Evolutionary conservation across 2,888 invertebrate genomes (phyloP), one percentile per base, ranked within the genome.

Genomic region (Drosophila flavopinicola): DNA sequence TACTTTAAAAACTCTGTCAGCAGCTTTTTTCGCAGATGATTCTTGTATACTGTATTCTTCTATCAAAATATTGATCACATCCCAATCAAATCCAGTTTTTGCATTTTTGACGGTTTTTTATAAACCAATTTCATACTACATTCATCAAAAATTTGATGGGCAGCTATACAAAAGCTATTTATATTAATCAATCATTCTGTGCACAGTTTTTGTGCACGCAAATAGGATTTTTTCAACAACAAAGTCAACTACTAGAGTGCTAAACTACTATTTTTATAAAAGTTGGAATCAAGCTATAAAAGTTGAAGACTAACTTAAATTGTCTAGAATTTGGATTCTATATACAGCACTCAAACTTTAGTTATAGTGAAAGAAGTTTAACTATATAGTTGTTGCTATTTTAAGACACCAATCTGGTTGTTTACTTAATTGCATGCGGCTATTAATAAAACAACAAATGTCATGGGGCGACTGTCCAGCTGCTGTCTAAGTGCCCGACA

Each of bases 371-470:
- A 13, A 11, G 11, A n/a, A 20, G 0, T 11, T 25, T 9, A 7
- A 10, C 5, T 2, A 7, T 1, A n/a, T 9, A n/a, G 13, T 17
- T 15, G 11, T 3, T 17, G 25, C 6, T 38, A 23, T 27, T 11
- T 39, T 11, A 1, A 9, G 39, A 30, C 29, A 6, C 6, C 47
- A 61, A 35, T 48, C 37, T 33, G 42, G 15, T 35, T 37, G 72
- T 66, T 54, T 54, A 38, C 32, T 2, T 24, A 58, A 45, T 49
- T 42, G 59, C 58, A 52, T 52, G 4, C 17, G 30, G 45, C 75
- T 66, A 75, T 85, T 75, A 85, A 83, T 85, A 83, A 75, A 61
- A 45, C 39, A 67, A n/a, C 37, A 44, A 69, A 37, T 68, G 59
- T 42, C 59, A 44, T 33, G 48, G 27, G 20, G 3, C 24, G 29